These are phyloP conservation scores for Rotaria sp. DNA, from an alignment of 2,888 invertebrate genomes.

Conservation along the genomic window DNA sequence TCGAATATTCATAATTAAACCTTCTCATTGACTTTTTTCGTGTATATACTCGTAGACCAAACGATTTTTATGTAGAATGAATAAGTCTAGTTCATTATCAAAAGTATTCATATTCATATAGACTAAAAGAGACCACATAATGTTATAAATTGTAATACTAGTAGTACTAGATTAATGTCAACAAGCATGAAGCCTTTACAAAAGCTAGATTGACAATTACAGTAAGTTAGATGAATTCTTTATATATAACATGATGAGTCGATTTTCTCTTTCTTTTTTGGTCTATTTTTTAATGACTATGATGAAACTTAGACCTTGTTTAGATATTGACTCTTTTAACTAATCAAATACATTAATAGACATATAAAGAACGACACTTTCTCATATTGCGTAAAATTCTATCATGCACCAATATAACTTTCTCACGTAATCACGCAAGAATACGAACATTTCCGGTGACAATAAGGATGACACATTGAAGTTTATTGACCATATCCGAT, in stretches of 20 bases:
- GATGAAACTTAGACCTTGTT: neutral
- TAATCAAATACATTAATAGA: neutral
- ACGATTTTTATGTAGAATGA: neutral
- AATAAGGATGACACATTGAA: neutral
- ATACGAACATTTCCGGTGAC: too few relatives aligned
- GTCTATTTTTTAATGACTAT: neutral
- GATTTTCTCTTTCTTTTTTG: neutral
- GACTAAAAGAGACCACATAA: neutral
- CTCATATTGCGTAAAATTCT: neutral
- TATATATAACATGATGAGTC: neutral
- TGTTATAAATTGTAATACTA: neutral
- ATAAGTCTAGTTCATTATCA: neutral
- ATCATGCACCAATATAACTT: too few relatives aligned
- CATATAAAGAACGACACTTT: neutral
- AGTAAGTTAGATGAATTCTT: neutral
- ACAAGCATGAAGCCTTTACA: neutral
- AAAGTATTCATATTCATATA: neutral
- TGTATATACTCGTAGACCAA: neutral
- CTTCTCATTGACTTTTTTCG: neutral
- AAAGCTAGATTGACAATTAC: neutral
- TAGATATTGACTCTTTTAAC: neutral
- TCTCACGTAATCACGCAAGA: too few relatives aligned
- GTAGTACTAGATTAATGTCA: neutral
- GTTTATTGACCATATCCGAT: neutral
- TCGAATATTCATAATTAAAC: neutral